Evolutionary conservation across 2,113 vertebrate genomes (phyloP), one percentile per base, ranked within the genome.

Genomic region (Triplophysa siluroides): DNA sequence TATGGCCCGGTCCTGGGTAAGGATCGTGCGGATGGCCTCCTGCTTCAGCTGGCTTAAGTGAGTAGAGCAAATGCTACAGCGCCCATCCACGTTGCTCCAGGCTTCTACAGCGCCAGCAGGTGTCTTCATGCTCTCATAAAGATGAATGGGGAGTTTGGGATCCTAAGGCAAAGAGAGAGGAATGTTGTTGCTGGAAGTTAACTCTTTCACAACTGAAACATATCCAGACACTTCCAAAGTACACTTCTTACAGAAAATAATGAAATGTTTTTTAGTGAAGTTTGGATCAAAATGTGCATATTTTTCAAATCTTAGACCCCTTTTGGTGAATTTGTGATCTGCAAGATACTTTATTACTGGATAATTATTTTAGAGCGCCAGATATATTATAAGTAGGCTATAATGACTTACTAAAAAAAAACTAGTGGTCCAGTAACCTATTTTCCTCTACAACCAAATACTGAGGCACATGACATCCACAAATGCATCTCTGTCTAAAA

Each of bases 1-100:
- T 82, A 81, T 85, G 83, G 85, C 71, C 45, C 66, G 73, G 69
- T 89, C 88, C 70, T 88, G 85, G 70, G 91, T 91, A 85, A 98
- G 92, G 82, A 98, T 95, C 93, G 96, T 92, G 88, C 95, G 95
- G 85, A 98, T 89, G 33, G 96, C 98, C 84, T 99, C 97, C 84
- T 96, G 96, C 88, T 98, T 98, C 83, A 99, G 84, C 89, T 97
- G 96, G 89, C 93, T 94, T 89, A 96, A 88, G 88, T 95, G 96
- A 0, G 94, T 92, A 52, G 94, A 94, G 73, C 98, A 99, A 78
- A 94, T 88, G 5, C 95, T 93, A 82, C 98, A 99, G 83, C 93
- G 91, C 78, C 95, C 96, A 86, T 94, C 95, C 50, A 95, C 92
- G 79, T 95, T 92, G 0, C 95, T 95, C 93, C 94, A 95, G 0